These are phyloP conservation scores for Cotesia typhae DNA, from an alignment of 1,140 invertebrate species.

Conservation along the genomic window DNA sequence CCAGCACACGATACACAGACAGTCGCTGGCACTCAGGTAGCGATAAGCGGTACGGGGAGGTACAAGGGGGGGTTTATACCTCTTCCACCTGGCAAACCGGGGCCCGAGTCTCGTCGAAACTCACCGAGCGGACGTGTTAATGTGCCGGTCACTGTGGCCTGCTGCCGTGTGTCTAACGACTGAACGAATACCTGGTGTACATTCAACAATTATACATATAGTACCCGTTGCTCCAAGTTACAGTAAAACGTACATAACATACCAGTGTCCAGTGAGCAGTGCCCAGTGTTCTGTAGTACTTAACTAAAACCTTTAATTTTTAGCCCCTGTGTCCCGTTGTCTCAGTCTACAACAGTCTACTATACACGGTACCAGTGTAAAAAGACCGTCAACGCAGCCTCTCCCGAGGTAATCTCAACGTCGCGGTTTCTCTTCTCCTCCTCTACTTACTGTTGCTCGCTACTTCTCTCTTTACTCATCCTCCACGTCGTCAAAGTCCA, in stretches of 20 bases:
- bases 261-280: no score
- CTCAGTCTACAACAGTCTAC: not conserved
- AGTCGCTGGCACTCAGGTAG: not conserved
- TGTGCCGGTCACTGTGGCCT: constrained; percentile 57
- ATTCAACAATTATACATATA: not conserved
- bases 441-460: not conserved
- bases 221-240: no score
- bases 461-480: constrained; percentile 11
- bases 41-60: not conserved
- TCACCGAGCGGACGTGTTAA: constrained; percentile 56
- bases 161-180: constrained; percentile 7
- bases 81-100: constrained; percentile 54
- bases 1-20: not conserved
- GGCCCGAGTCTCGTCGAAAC: constrained; percentile 53
- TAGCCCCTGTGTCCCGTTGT: not conserved
- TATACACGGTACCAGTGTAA: not conserved
- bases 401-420: constrained; percentile 16
- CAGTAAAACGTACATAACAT: no score
- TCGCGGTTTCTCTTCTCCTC: constrained; percentile 15
- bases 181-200: constrained; percentile 1
- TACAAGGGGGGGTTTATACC: constrained; percentile 36
- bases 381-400: constrained; percentile 22
- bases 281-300: not conserved
- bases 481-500: constrained; percentile 28
- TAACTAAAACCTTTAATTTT: not conserved